Percentiles rank a stretch among this genome's conserved stretches.
phyloP scores from a whole-genome alignment of 2,888 invertebrate species.

The Cephus nigrinus region DNA sequence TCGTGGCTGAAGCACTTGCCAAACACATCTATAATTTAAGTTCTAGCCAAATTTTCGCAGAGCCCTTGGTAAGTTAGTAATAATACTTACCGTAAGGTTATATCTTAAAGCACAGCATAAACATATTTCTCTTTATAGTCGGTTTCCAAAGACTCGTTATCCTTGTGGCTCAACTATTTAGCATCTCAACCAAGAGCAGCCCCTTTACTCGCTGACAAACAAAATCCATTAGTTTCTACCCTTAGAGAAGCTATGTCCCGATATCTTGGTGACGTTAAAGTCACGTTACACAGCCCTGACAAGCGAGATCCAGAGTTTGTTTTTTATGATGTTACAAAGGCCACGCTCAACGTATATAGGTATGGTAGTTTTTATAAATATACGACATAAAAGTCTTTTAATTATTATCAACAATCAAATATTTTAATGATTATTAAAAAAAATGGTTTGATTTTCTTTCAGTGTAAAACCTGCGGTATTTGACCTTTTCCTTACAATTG shows the following conservation, averaged over 20 bases:
- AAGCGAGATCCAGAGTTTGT: slow-evolving; percentile 93
- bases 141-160: slow-evolving; percentile 79
- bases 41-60: slow-evolving; percentile 75
- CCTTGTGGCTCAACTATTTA: slow-evolving; percentile 81
- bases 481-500: slow-evolving; percentile 91
- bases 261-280: slow-evolving; percentile 82
- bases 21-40: slow-evolving; percentile 81
- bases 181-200: slow-evolving; percentile 80
- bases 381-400: neutral
- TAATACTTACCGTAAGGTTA: neutral
- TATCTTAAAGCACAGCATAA: neutral
- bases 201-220: slow-evolving; percentile 76
- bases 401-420: slow-evolving; percentile 7
- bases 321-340: slow-evolving; percentile 86
- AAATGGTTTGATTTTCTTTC: slow-evolving; percentile 63
- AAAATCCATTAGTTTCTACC: slow-evolving; percentile 75
- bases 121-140: slow-evolving; percentile 69
- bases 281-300: slow-evolving; percentile 78
- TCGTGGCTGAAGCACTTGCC: slow-evolving; percentile 86
- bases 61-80: slow-evolving; percentile 75
- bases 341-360: slow-evolving; percentile 89
- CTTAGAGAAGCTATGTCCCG: slow-evolving; percentile 80
- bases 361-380: slow-evolving; percentile 51
- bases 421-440: neutral
- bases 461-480: slow-evolving; percentile 98